A percentile compares a stretch with the other conserved stretches of the same genome.
phyloP scores from a whole-genome alignment of 2,113 vertebrate species.

The Tachycineta bicolor region DNA sequence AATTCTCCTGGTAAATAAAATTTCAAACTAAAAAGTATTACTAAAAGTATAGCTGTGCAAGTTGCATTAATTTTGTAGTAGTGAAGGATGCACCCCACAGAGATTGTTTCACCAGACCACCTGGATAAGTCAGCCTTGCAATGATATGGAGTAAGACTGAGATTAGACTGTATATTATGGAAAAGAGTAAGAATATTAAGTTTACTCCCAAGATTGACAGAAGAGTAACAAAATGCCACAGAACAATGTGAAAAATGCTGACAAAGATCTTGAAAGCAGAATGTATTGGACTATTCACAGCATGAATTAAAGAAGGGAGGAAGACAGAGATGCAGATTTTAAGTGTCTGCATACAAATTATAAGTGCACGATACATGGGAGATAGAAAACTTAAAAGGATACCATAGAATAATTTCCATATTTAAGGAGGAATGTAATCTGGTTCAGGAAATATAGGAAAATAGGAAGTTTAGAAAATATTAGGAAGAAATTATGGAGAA shows the following conservation, averaged over 20 bases:
- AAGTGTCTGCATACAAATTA: not conserved
- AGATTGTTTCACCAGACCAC: not conserved
- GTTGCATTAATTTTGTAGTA: not conserved
- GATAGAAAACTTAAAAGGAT: not conserved
- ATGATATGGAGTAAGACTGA: not conserved
- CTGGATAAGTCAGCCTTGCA: not conserved
- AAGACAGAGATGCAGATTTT: not conserved
- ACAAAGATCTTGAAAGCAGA: not conserved
- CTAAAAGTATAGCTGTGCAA: not conserved
- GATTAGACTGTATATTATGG: not conserved
- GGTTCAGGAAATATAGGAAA: not conserved
- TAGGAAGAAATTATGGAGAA: not conserved
- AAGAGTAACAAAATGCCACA: not conserved
- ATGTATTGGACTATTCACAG: not conserved
- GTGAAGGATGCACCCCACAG: not conserved
- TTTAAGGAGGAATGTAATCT: not conserved
- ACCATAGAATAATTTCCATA: not conserved
- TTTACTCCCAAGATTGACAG: not conserved
- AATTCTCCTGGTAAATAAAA: conserved; percentile 32
- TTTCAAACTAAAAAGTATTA: not conserved
- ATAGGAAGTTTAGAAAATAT: not conserved
- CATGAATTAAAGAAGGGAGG: not conserved
- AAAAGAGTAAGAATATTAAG: not conserved
- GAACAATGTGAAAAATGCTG: not conserved
- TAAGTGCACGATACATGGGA: not conserved